These are phyloP conservation scores for Micropoecilia bifurca DNA, from an alignment of 2,797 vertebrate genomes.

Conservation along the genomic window DNA sequence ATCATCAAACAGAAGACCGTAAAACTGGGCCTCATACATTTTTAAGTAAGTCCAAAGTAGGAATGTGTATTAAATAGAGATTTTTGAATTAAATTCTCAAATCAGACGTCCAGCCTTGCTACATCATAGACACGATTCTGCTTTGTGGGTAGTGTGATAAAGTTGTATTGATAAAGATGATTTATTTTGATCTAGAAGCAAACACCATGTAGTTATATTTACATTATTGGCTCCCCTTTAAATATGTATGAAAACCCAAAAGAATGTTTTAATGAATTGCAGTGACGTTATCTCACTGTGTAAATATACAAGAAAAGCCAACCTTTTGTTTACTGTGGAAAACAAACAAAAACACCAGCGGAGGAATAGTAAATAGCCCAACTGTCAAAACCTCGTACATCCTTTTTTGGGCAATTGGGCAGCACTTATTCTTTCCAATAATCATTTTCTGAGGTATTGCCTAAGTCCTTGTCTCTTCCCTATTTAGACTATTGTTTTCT, in stretches of 20 bases:
- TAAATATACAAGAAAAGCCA: neutral
- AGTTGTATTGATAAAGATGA: neutral
- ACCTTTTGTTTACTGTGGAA: neutral
- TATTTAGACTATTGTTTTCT: conserved; percentile 39
- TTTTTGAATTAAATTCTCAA: neutral
- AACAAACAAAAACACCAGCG: neutral
- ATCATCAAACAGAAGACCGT: neutral
- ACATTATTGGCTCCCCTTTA: neutral
- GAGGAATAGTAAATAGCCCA: neutral
- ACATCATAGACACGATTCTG: neutral
- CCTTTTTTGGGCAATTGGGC: neutral
- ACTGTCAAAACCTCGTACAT: neutral
- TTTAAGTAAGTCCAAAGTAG: neutral
- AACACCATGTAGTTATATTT: neutral
- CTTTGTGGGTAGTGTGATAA: neutral
- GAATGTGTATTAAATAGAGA: neutral
- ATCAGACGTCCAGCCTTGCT: neutral
- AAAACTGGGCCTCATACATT: neutral
- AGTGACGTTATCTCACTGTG: neutral
- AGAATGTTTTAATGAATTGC: neutral
- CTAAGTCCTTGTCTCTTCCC: conserved; percentile 7
- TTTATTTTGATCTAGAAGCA: neutral
- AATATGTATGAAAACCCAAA: neutral
- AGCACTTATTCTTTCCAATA: neutral
- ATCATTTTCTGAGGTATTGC: neutral